phyloP scores from a whole-genome alignment of 2,888 invertebrate species.

The Dendrolimus houi region DNA sequence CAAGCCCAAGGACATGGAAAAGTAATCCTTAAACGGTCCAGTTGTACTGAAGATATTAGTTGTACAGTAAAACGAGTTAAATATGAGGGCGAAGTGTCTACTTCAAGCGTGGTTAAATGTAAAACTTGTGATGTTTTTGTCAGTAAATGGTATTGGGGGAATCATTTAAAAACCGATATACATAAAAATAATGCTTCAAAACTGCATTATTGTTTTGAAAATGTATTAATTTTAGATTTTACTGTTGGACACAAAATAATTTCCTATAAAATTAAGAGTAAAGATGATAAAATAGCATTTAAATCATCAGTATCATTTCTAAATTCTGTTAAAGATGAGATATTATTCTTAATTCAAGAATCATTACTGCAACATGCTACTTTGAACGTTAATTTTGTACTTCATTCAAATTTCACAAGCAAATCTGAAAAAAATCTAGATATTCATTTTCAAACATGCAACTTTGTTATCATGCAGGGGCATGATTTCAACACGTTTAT shows the following conservation, averaged over 20 bases:
- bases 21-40: not conserved
- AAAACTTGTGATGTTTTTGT: not conserved
- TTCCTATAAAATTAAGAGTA: not conserved
- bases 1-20: not conserved
- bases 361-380: slow-evolving; percentile 5
- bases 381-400: slow-evolving; percentile 13
- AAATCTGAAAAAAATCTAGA: slow-evolving; percentile 11
- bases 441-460: slow-evolving; percentile 16
- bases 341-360: slow-evolving; percentile 7
- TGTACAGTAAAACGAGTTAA: not conserved
- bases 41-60: not conserved
- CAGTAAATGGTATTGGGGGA: not conserved
- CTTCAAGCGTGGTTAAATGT: not conserved
- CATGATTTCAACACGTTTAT: slow-evolving; percentile 12
- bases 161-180: not conserved
- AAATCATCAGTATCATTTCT: slow-evolving; percentile 5
- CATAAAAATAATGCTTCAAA: not conserved
- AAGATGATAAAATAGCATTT: not conserved
- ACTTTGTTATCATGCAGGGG: slow-evolving; percentile 8
- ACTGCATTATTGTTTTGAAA: not conserved
- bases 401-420: slow-evolving; percentile 14
- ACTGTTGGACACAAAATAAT: slow-evolving; percentile 1
- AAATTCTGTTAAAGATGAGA: slow-evolving; percentile 6
- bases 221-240: slow-evolving; percentile 1
- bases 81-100: not conserved